phyloP scores from a whole-genome alignment of 2,797 vertebrate species.

The Paguma larvata region DNA sequence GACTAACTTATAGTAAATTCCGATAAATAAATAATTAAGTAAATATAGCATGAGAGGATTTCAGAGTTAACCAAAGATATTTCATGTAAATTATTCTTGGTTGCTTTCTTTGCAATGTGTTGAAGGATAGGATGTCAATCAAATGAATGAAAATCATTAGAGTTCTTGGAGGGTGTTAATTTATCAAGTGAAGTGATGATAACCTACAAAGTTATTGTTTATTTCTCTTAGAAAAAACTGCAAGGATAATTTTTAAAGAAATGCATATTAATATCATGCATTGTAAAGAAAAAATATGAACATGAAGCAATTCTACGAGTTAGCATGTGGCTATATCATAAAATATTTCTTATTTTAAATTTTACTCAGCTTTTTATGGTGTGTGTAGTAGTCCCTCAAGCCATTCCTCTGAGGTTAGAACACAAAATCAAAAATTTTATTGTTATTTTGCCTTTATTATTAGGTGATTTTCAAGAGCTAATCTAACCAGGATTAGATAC shows the following conservation, averaged over 20 bases:
- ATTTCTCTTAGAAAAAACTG: background rate
- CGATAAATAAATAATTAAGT: background rate
- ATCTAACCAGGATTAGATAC: background rate
- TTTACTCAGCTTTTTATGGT: background rate
- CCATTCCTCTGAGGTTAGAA: background rate
- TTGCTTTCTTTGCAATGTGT: background rate
- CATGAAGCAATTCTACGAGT: background rate
- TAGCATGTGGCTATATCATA: background rate
- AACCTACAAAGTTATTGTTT: background rate
- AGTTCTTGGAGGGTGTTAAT: background rate
- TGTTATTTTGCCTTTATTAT: background rate
- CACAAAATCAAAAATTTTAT: background rate
- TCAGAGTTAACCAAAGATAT: background rate
- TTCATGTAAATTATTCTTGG: background rate
- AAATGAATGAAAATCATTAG: background rate
- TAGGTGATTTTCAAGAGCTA: background rate
- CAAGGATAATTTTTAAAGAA: constrained; percentile 21
- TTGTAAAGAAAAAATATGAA: background rate
- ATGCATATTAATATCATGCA: fast-evolving
- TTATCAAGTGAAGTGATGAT: background rate
- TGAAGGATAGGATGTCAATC: background rate
- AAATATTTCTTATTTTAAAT: constrained; percentile 34
- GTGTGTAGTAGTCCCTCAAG: constrained; percentile 19
- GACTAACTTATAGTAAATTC: background rate
- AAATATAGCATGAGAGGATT: background rate